phyloP scores from a whole-genome alignment of 2,113 vertebrate genomes.

The Saiga tatarica region DNA sequence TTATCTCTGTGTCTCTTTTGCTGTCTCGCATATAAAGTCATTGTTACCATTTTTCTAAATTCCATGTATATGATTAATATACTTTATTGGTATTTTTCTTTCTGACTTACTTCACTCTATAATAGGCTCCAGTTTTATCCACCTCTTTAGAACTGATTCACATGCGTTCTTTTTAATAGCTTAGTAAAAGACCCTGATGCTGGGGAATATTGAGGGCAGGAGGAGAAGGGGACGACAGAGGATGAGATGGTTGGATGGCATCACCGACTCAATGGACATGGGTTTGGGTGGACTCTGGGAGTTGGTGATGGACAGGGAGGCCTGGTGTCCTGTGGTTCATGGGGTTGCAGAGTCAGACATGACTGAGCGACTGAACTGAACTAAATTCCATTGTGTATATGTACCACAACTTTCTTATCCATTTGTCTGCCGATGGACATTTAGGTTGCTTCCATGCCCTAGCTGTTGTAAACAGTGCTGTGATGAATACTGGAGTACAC shows the following conservation, averaged over 20 bases:
- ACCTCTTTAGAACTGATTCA: background rate
- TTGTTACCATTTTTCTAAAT: background rate
- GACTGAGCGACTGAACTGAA: background rate
- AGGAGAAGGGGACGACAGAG: background rate
- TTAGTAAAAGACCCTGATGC: background rate
- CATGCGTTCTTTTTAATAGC: background rate
- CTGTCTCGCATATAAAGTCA: background rate
- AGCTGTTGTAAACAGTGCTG: background rate
- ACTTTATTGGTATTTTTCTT: background rate
- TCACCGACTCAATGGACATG: background rate
- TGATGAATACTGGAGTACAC: background rate
- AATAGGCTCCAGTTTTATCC: background rate
- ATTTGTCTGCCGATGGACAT: background rate
- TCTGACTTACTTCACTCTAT: background rate
- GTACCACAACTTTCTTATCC: background rate
- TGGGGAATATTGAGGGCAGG: background rate
- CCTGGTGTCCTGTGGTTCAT: background rate
- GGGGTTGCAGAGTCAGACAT: background rate
- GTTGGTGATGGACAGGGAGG: background rate
- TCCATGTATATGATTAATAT: background rate
- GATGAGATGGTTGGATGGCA: background rate
- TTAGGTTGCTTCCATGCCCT: background rate
- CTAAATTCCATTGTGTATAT: background rate
- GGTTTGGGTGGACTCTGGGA: background rate
- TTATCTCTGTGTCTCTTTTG: background rate